A percentile compares a stretch with the other conserved stretches of the same genome.
These are phyloP conservation scores for Burhinus bistriatus DNA, from an alignment of 2,113 vertebrate genomes.

Conservation along the genomic window DNA sequence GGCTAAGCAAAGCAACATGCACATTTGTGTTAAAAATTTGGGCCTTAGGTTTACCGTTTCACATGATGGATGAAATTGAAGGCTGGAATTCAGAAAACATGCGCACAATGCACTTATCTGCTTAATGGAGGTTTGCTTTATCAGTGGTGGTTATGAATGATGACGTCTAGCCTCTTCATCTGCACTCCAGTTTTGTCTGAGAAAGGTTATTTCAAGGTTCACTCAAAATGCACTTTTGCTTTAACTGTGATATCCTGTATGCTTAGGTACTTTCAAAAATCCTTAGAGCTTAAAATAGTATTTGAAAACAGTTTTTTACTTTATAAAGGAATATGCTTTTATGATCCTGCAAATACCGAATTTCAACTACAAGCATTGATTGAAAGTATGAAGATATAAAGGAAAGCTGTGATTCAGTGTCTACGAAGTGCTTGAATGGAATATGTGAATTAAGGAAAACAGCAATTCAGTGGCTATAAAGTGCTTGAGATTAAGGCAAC, in stretches of 20 bases:
- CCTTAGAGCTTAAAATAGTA: not conserved
- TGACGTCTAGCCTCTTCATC: not conserved
- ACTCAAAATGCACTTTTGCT: not conserved
- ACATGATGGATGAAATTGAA: rapidly evolving
- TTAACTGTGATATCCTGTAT: not conserved
- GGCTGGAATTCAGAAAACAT: not conserved
- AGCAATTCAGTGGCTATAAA: not conserved
- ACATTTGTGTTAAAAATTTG: not conserved
- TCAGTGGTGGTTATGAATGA: not conserved
- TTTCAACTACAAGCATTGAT: not conserved
- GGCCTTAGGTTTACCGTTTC: not conserved
- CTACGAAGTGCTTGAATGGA: not conserved
- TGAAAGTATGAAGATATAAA: not conserved
- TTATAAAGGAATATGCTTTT: not conserved
- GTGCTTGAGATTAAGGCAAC: not conserved
- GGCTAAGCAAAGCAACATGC: not conserved
- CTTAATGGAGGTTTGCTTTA: not conserved
- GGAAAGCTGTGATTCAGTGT: not conserved
- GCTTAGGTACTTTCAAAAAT: not conserved
- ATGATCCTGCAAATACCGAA: not conserved
- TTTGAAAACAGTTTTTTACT: not conserved
- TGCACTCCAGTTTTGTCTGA: not conserved
- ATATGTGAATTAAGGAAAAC: not conserved
- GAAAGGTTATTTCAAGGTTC: not conserved
- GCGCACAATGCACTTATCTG: not conserved